These are phyloP conservation scores for Boloria euphrosyne DNA, from an alignment of 2,888 invertebrate genomes.

Conservation along the genomic window DNA sequence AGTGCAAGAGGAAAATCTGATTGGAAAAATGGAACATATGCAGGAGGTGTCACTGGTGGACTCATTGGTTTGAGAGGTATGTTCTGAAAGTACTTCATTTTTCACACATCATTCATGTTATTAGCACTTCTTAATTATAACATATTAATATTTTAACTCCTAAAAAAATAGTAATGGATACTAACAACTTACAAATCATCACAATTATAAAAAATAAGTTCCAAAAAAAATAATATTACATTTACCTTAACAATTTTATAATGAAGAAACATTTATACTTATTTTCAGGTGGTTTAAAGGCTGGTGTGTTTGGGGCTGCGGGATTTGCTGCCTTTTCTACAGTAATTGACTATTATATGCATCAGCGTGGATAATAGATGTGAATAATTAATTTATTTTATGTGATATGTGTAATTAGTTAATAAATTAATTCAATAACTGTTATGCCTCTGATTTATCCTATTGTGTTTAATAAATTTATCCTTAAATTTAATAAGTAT, in stretches of 20 bases:
- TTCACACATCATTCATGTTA: neutral
- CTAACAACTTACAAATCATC: too few relatives aligned
- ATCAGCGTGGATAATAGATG: conserved; percentile 58
- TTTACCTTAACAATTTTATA: neutral
- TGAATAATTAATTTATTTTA: conserved; percentile 13
- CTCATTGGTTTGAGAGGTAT: conserved; percentile 91
- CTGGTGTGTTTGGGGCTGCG: conserved; percentile 95
- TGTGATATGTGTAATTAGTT: conserved; percentile 19
- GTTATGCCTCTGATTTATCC: conserved; percentile 7
- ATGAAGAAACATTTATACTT: conserved; percentile 10
- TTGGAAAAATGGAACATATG: conserved; percentile 98
- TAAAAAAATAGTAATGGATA: too few relatives aligned
- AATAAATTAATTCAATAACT: conserved; percentile 18
- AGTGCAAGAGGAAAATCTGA: conserved; percentile 96
- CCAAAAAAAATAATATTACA: too few relatives aligned
- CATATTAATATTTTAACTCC: too few relatives aligned
- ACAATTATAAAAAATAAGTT: too few relatives aligned
- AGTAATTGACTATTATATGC: conserved; percentile 98
- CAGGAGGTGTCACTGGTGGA: conserved; percentile 97
- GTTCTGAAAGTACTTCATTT: neutral
- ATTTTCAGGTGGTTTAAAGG: conserved; percentile 93
- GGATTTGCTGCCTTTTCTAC: conserved; percentile 99
- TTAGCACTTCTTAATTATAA: too few relatives aligned
- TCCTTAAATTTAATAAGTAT: too few relatives aligned
- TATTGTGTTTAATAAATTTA: neutral